Evolutionary conservation across 2,888 invertebrate genomes (phyloP), one percentile per base, ranked within the genome.

Genomic region (Coenonympha glycerion): DNA sequence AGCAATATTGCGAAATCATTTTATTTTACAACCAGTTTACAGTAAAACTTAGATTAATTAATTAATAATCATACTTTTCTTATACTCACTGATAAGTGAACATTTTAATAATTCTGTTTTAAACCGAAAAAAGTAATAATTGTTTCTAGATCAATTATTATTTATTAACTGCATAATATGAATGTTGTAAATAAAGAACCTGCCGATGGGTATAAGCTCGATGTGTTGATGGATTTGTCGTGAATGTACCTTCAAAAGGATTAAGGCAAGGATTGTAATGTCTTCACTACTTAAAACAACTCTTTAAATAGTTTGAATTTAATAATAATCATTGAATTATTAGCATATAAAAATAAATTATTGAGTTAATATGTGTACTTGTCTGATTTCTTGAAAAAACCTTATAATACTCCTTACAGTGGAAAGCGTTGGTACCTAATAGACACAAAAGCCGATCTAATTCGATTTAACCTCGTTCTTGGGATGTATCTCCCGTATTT

Each of bases 311-410:
- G 79, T 76, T 74, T 72, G 77, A 73, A 76, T 45, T 74, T 76
- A 66, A 74, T 63, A 71, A 70, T 76, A 73, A 73, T 77, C 76
- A 83, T 81, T 82, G 76, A 82, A 83, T 84, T 82, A 85, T 77
- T 85, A 85, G 81, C 65, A 73, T 84, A 84, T 76, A 69, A 78
- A 86, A 78, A 86, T 85, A 86, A 86, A 85, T 84, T 82, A 85
- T 83, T 83, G 76, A 74, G 69, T 76, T 79, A 77, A 75, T 65
- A 66, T 57, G 53, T 48, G 39, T 16, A 33, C 56, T 57, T 52
- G 48, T 66, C 63, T 66, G 60, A 61, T 68, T 68, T 53, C 3
- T 2, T 31, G 9, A 13, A 9, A 9, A 4, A 15, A 3, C 31
- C 16, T 8, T 8, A 15, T 16, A n/a, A n/a, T n/a, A n/a, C n/a